Conservation (phyloP, 2,797 vertebrate species). For the Huso huso region DNA sequence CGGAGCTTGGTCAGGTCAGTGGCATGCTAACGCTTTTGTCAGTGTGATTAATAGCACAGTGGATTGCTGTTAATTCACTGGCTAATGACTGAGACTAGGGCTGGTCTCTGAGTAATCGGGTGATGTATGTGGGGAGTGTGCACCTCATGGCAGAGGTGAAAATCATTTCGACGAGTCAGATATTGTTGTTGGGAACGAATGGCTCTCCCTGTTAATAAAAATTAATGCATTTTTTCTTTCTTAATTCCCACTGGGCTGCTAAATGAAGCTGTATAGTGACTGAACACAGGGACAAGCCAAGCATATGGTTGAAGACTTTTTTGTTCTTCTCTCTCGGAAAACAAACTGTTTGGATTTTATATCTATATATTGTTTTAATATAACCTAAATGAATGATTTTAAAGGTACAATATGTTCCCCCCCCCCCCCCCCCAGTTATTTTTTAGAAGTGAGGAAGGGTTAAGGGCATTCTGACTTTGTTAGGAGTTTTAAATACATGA, state of each 20-base stretch:
- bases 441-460: too few species aligned
- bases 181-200: constrained; percentile 78
- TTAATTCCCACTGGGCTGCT: constrained; percentile 56
- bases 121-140: constrained; percentile 86
- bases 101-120: constrained; percentile 80
- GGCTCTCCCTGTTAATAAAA: constrained; percentile 87
- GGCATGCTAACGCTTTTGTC: constrained; percentile 86
- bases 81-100: constrained; percentile 91
- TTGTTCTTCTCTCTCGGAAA: neutral
- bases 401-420: too few species aligned
- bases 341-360: too few species aligned
- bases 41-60: constrained; percentile 96
- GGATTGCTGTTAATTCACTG: constrained; percentile 96
- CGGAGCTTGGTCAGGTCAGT: constrained; percentile 69
- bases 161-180: constrained; percentile 92
- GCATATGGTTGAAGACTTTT: constrained; percentile 38
- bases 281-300: constrained; percentile 33
- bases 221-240: constrained; percentile 77
- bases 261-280: constrained; percentile 68
- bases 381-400: neutral
- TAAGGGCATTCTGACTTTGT: too few species aligned
- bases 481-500: too few species aligned
- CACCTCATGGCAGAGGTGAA: constrained; percentile 93
- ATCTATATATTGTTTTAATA: constrained; percentile 44
- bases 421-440: too few species aligned